These are phyloP conservation scores for Chelon auratus DNA, from an alignment of 2,797 vertebrate species.

Conservation along the genomic window DNA sequence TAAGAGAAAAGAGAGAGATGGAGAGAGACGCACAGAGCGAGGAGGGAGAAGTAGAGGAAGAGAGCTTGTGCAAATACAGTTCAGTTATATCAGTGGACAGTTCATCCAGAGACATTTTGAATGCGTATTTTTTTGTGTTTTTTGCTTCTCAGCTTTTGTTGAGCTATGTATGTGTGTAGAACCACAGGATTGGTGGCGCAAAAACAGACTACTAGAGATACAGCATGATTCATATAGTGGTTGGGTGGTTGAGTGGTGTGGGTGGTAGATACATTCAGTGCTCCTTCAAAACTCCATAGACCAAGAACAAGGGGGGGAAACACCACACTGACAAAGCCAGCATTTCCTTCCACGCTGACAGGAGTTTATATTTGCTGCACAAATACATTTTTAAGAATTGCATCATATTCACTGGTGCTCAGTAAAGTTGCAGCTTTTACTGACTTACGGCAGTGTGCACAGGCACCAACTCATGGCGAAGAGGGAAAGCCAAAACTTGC, in stretches of 20 bases:
- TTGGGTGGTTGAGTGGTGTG: conserved; percentile 73
- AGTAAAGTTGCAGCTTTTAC: conserved; percentile 17
- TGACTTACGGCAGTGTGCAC: conserved; percentile 1
- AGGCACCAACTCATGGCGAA: conserved; percentile 1
- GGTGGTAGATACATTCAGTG: conserved; percentile 76
- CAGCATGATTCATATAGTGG: conserved; percentile 70
- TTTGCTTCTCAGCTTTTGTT: conserved; percentile 7
- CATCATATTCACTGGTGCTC: conserved; percentile 29
- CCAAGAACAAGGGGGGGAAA: conserved; percentile 29
- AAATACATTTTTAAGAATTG: conserved; percentile 39
- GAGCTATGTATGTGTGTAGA: background rate
- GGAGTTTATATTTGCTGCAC: conserved; percentile 28
- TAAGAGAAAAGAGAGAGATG: conserved; percentile 27
- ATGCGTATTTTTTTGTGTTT: conserved; percentile 15
- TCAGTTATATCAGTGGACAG: conserved; percentile 41
- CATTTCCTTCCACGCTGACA: conserved; percentile 8
- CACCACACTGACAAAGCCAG: conserved; percentile 43
- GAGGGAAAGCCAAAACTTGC: background rate
- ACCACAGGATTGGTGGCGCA: conserved; percentile 21
- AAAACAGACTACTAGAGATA: conserved; percentile 47
- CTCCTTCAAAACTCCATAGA: conserved; percentile 65
- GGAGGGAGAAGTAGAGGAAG: conserved; percentile 32
- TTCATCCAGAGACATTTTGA: conserved; percentile 32
- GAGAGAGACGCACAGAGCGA: conserved; percentile 12
- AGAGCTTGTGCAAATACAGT: conserved; percentile 26